phyloP scores from a whole-genome alignment of 1,140 invertebrate genomes.

The Magallana angulata region DNA sequence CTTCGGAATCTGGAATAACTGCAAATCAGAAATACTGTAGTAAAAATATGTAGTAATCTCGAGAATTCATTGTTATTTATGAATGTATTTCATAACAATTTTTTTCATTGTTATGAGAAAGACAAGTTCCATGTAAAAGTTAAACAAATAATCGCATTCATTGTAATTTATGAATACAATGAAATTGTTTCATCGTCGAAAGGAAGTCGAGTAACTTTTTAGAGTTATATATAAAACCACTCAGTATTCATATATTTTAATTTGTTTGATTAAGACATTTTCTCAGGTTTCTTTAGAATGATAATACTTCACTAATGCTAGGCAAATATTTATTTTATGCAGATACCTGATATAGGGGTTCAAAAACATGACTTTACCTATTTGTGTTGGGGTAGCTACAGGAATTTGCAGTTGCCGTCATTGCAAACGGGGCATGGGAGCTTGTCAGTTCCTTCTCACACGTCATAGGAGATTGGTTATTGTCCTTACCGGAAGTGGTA shows the following conservation, averaged over 20 bases:
- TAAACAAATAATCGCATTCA: no score
- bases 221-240: background rate
- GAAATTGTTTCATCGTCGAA: no score
- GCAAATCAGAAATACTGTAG: no score
- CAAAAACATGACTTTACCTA: background rate
- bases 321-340: background rate
- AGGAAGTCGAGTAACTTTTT: no score
- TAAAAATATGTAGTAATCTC: no score
- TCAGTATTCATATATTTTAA: background rate
- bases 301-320: background rate
- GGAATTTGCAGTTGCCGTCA: conserved; percentile 47
- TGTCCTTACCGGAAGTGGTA: conserved; percentile 63
- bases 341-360: background rate
- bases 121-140: no score
- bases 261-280: background rate
- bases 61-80: no score
- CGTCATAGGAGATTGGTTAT: conserved; percentile 47
- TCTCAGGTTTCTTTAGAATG: background rate
- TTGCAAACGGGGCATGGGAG: conserved; percentile 26
- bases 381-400: background rate
- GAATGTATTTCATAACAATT: no score
- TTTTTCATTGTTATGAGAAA: no score
- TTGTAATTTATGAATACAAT: no score
- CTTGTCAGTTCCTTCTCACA: conserved; percentile 48
- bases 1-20: conserved; percentile 48